Conservation (phyloP, 2,113 vertebrate genomes). For the Lophotis ruficrista region DNA sequence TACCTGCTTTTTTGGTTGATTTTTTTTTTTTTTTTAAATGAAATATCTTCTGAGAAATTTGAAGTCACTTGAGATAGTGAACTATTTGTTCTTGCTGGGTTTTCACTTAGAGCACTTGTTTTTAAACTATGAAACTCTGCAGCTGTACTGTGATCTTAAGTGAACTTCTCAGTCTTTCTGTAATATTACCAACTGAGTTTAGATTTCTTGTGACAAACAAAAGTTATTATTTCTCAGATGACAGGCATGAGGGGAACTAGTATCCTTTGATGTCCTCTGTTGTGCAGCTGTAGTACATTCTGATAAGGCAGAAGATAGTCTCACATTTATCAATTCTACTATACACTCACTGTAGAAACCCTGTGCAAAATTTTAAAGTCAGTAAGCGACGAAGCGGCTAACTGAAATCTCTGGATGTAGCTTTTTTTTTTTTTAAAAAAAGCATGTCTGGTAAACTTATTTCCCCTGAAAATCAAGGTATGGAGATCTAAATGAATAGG, state of each 20-base stretch:
- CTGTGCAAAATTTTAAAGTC: neutral
- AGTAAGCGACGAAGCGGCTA: neutral
- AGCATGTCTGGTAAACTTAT: neutral
- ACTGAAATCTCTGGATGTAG: neutral
- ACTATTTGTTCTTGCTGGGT: neutral
- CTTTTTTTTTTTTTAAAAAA: neutral
- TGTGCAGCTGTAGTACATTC: neutral
- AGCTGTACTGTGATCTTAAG: neutral
- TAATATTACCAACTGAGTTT: neutral
- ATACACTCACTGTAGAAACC: neutral
- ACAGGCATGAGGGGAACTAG: neutral
- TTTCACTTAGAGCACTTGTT: neutral
- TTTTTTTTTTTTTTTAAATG: neutral
- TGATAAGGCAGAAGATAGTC: neutral
- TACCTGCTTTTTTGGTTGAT: neutral
- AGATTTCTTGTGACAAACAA: neutral
- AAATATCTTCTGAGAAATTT: neutral
- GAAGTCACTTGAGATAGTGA: neutral
- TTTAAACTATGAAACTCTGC: neutral
- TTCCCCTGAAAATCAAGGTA: neutral
- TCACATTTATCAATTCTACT: neutral
- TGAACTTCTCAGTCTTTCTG: neutral
- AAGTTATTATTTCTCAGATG: neutral
- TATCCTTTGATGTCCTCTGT: neutral
- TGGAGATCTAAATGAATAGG: neutral